Base-by-base conservation (phyloP, 2,888 invertebrate genomes). In the Perithous albicinctus region DNA sequence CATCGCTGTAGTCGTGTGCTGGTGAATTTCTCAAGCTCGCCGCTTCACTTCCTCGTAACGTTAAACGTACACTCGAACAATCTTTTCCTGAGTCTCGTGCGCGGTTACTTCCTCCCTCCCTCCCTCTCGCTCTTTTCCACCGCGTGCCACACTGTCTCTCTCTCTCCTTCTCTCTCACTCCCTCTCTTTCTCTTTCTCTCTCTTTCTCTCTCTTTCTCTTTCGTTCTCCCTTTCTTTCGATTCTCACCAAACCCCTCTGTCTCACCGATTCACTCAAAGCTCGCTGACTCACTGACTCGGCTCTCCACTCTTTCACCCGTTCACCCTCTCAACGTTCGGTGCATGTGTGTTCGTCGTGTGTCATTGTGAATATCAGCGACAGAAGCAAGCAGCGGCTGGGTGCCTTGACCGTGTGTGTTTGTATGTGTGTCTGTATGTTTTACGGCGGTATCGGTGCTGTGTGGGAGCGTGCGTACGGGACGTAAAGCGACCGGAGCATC, bases 221-320 rank as follows among this genome's bases (percentile, higher is more conserved):
- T 43, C 23, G 35, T 20, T 54, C 46, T 38, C n/a, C n/a, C n/a
- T n/a, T n/a, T n/a, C n/a, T n/a, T n/a, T 67, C 59, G 23, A 29
- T 15, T 38, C 56, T 29, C 15, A n/a, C 5, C 56, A n/a, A 29
- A 48, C 61, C 43, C n/a, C 70, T 43, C 26, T 43, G 26, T 41
- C 18, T 63, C 79, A 38, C 41, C 79, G 72, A 78, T 78, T 70
- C 61, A 78, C 54, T 61, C 75, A 26, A 66, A 72, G 54, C 77
- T 72, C 77, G 64, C 75, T 66, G 82, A 82, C 75, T 75, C 82
- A 78, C 78, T 67, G 78, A 72, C 70, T 82, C 82, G 66, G 41
- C 61, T 75, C 70, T 64, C 63, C 72, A 59, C 64, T 66, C 75
- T 75, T 20, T 54, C 66, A 72, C 73, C 69, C 76, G 66, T 80